phyloP scores from a whole-genome alignment of 2,113 vertebrate genomes.

The Sinocyclocheilus anophthalmus region DNA sequence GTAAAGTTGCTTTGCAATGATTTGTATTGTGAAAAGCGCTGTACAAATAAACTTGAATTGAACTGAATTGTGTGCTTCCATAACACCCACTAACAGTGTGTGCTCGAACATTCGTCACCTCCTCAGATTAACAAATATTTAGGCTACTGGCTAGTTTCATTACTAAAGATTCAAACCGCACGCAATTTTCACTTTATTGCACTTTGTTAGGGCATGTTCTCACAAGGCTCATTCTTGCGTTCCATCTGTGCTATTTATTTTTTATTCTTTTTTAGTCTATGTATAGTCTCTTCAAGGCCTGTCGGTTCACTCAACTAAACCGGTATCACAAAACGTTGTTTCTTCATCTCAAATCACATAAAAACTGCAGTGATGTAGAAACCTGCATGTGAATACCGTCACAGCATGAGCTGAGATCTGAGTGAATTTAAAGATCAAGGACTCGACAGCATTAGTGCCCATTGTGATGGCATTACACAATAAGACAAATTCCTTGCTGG shows the following conservation, averaged over 20 bases:
- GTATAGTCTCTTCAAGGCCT: neutral
- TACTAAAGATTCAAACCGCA: neutral
- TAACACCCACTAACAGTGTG: conserved; percentile 44
- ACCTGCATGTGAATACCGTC: neutral
- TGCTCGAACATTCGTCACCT: conserved; percentile 20
- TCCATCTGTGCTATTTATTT: neutral
- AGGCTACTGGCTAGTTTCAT: neutral
- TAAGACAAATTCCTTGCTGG: conserved; percentile 41
- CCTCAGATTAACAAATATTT: conserved; percentile 21
- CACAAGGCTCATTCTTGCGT: neutral
- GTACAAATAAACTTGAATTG: no score
- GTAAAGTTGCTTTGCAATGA: no score
- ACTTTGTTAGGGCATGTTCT: neutral
- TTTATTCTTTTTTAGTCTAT: neutral
- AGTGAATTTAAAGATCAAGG: conserved; percentile 16
- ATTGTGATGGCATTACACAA: conserved; percentile 44
- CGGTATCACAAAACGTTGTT: neutral
- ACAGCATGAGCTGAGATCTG: neutral
- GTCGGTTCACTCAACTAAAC: neutral
- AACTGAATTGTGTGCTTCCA: conserved; percentile 38
- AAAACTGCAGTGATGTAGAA: neutral
- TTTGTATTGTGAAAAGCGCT: no score
- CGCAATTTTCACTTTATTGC: neutral
- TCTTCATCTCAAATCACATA: neutral
- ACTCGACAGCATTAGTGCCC: conserved; percentile 20